These are phyloP conservation scores for Hypomesus transpacificus DNA, from an alignment of 2,113 vertebrate genomes.

Conservation along the genomic window DNA sequence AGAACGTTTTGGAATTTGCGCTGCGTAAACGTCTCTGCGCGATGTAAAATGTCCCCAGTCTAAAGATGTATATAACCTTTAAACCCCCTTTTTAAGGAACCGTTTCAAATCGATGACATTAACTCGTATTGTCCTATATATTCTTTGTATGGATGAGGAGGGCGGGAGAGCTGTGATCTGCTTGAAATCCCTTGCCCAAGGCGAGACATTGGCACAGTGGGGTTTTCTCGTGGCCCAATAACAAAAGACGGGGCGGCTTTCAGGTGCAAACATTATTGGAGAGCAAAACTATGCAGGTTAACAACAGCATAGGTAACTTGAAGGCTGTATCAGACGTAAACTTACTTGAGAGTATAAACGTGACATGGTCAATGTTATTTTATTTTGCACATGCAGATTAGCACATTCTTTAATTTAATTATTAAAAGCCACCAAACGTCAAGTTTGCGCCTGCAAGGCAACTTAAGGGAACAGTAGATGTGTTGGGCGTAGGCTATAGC, in stretches of 20 bases:
- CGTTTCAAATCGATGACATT: conserved; percentile 68
- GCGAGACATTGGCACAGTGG: conserved; percentile 72
- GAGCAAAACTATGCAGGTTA: conserved; percentile 71
- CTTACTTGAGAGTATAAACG: neutral
- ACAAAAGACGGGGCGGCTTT: conserved; percentile 78
- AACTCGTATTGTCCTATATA: conserved; percentile 78
- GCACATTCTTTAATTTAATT: no score
- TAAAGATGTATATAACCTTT: conserved; percentile 31
- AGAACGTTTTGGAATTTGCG: neutral
- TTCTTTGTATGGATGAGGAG: conserved; percentile 75
- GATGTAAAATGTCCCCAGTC: conserved; percentile 4
- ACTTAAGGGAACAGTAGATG: neutral
- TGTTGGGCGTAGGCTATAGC: conserved; percentile 33
- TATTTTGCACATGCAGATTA: neutral
- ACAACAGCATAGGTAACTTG: conserved; percentile 9
- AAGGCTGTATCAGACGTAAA: neutral
- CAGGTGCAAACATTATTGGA: conserved; percentile 79
- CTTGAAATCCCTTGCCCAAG: conserved; percentile 69
- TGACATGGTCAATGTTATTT: neutral
- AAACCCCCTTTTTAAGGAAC: conserved; percentile 52
- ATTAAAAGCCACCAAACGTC: no score
- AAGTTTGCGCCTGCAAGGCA: no score
- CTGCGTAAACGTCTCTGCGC: neutral
- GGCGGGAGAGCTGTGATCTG: conserved; percentile 69
- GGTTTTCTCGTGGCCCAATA: conserved; percentile 70